phyloP scores from a whole-genome alignment of 2,797 vertebrate genomes.

The Anableps anableps region DNA sequence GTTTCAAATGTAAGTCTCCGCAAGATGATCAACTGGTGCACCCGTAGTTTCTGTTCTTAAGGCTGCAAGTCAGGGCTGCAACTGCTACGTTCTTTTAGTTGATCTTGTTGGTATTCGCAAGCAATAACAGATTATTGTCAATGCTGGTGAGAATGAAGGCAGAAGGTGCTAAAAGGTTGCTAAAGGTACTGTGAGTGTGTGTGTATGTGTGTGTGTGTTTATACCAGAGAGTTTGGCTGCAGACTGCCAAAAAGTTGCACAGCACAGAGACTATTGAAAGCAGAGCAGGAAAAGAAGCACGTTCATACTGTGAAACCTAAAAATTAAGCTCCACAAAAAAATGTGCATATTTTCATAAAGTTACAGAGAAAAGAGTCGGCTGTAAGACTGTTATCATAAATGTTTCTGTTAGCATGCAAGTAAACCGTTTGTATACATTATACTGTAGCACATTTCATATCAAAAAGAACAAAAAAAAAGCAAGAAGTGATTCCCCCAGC shows the following conservation, averaged over 20 bases:
- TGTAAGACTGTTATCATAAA: constrained; percentile 63
- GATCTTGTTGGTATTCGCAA: constrained; percentile 52
- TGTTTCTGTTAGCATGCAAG: constrained; percentile 60
- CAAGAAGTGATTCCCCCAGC: neutral
- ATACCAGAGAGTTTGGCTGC: constrained; percentile 16
- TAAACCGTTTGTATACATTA: constrained; percentile 33
- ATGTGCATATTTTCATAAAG: constrained; percentile 45
- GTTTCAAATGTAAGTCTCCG: neutral
- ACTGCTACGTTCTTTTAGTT: constrained; percentile 37
- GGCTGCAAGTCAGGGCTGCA: constrained; percentile 26
- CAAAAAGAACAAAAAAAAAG: neutral
- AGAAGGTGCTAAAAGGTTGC: constrained; percentile 55
- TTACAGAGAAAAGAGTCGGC: constrained; percentile 38
- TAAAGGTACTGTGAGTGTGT: constrained; percentile 68
- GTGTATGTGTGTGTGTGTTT: constrained; percentile 20
- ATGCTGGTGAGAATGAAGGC: constrained; percentile 56
- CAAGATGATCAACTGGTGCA: neutral
- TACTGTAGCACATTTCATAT: constrained; percentile 34
- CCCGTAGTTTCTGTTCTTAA: neutral
- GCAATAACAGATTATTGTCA: constrained; percentile 75
- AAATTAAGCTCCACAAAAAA: constrained; percentile 49
- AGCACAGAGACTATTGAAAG: constrained; percentile 27
- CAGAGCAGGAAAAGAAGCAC: constrained; percentile 40
- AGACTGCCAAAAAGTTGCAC: constrained; percentile 18
- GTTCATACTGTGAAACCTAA: constrained; percentile 71